A percentile compares a stretch with the other conserved stretches of the same genome.
Conservation (phyloP, 2,888 invertebrate species). For the Cacoxenus indagator region DNA sequence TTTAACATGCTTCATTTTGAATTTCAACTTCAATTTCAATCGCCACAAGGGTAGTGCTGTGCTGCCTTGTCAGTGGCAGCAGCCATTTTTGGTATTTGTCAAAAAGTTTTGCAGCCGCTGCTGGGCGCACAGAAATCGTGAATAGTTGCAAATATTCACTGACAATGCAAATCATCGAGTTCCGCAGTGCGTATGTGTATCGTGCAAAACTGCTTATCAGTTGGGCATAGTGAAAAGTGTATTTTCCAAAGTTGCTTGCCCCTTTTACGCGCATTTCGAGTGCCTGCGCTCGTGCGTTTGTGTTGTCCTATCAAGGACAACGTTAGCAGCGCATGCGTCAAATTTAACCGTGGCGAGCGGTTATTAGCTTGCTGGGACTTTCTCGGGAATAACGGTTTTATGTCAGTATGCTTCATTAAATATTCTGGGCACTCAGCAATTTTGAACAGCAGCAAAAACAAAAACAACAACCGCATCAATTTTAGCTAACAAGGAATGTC, state of each 20-base stretch:
- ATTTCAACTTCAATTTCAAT: no score
- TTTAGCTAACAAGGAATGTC: neutral
- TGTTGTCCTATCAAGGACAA: slow-evolving; percentile 49
- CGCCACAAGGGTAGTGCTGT: no score
- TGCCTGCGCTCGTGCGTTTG: neutral
- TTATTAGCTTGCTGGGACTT: no score
- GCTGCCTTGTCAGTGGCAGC: neutral
- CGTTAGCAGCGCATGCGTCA: slow-evolving; percentile 40
- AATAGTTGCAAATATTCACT: neutral
- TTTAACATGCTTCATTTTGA: no score
- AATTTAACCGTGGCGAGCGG: neutral
- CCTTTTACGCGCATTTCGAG: neutral
- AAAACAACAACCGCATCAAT: neutral
- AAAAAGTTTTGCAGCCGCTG: neutral
- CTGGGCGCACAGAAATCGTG: neutral
- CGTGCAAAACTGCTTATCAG: neutral
- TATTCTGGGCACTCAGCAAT: neutral
- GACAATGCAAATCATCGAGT: neutral
- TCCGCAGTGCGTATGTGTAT: neutral
- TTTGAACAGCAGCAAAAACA: neutral
- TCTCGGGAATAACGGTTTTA: neutral
- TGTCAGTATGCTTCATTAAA: neutral
- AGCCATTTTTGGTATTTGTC: neutral
- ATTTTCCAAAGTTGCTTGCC: neutral
- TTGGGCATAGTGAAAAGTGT: neutral